These are phyloP conservation scores for Cryptocephalus primarius DNA, from an alignment of 2,888 invertebrate genomes.

Conservation along the genomic window DNA sequence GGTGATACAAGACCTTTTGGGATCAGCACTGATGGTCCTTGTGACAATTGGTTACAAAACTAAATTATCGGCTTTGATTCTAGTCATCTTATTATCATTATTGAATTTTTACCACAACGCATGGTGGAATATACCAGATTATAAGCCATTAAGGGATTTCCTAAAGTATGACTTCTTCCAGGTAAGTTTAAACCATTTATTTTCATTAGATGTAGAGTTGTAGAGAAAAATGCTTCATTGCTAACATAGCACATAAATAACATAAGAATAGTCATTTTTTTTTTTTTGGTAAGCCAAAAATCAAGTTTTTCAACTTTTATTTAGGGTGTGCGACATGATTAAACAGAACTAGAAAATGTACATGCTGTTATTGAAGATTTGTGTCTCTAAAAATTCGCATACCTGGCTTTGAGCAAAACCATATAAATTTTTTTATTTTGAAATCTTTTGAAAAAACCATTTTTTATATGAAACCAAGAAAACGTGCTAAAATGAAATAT, in stretches of 20 bases:
- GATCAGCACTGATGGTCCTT: constrained; percentile 87
- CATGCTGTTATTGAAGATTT: too few species aligned
- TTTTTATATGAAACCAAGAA: too few species aligned
- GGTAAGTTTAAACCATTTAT: constrained; percentile 41
- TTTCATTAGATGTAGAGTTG: neutral
- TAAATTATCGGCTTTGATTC: constrained; percentile 88
- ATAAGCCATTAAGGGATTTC: constrained; percentile 96
- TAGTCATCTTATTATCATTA: constrained; percentile 77
- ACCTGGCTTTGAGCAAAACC: too few species aligned
- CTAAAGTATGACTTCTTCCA: constrained; percentile 99
- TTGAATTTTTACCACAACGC: constrained; percentile 97
- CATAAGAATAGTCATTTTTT: too few species aligned
- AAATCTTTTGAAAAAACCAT: too few species aligned
- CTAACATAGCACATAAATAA: too few species aligned
- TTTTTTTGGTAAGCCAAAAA: too few species aligned
- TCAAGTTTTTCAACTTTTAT: too few species aligned
- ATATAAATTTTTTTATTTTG: too few species aligned
- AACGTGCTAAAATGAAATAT: too few species aligned
- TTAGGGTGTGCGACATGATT: neutral
- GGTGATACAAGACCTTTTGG: constrained; percentile 86
- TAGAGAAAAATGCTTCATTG: neutral
- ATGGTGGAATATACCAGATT: constrained; percentile 94
- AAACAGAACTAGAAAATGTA: neutral
- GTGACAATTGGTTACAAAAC: constrained; percentile 98
- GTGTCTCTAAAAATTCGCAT: too few species aligned